Base-by-base conservation (phyloP, 2,113 vertebrate species). In the Puntigrus tetrazona region DNA sequence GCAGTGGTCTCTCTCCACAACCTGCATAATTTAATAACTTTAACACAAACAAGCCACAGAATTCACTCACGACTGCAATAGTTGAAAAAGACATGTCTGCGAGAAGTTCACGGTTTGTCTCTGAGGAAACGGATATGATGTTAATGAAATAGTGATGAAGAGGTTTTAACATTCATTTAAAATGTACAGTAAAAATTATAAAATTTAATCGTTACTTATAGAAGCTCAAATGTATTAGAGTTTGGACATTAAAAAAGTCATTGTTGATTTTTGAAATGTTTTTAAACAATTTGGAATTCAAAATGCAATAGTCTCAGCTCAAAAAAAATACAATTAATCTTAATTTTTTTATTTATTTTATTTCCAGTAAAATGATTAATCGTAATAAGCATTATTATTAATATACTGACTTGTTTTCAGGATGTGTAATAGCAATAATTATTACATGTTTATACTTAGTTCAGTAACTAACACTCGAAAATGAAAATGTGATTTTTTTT, bases 21-120 rank as follows among this genome's bases (percentile, higher is more conserved):
- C 61, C 47, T 84, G 18, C 69, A 84, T 87, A 38, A 84, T 87
- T 87, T 38, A 87, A 31, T 29, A 38, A 81, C 63, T 87, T 77
- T 41, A 84, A 78, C 50, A 27, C 57, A 81, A 87, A 82, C 84
- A 52, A 76, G 36, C 84, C 84, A 63, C 69, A 52, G 69, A 41
- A 76, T 16, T 67, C 84, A 50, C 70, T 76, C 20, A 41, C 34
- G 67, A 85, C 67, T 36, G 14, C 63, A 52, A 55, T 29, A 55
- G 76, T 59, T 78, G 27, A 43, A 63, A 59, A 52, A 16, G 50
- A 65, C 59, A 47, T 34, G 36, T 29, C 72, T 76, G 25, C 8
- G 72, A 36, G 74, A 47, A 77, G 65, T 41, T 45, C 25, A 50
- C 25, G 36, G 25, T 7, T 29, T 11, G n/a, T 52, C 67, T 77